phyloP scores from a whole-genome alignment of 2,888 invertebrate species.

The Drosophila putrida region DNA sequence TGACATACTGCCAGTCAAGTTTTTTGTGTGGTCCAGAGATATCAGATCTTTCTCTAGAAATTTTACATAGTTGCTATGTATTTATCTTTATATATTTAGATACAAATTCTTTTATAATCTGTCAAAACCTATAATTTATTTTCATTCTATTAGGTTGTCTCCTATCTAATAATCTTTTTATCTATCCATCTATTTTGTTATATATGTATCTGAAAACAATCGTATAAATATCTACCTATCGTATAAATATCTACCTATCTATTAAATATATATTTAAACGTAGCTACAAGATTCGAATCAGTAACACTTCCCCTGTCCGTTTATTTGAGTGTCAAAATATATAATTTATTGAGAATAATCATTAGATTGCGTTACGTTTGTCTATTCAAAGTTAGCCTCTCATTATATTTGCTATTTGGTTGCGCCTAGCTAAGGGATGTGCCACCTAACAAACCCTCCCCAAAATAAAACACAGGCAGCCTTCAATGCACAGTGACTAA shows the following conservation, averaged over 20 bases:
- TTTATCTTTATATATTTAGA: conserved; percentile 5
- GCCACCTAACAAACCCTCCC: conserved; percentile 16
- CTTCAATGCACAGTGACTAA: conserved; percentile 71
- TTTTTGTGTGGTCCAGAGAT: conserved; percentile 55
- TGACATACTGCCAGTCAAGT: conserved; percentile 39
- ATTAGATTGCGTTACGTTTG: conserved; percentile 60
- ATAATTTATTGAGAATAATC: conserved; percentile 78
- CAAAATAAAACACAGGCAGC: not conserved
- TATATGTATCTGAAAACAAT: not conserved
- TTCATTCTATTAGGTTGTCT: no score
- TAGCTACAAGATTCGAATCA: conserved; percentile 43
- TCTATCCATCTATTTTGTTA: conserved; percentile 1
- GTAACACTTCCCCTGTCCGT: not conserved
- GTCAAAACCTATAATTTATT: no score
- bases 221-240: not conserved
- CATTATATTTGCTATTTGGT: conserved; percentile 55
- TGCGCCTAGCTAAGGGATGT: conserved; percentile 14
- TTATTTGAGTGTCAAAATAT: conserved; percentile 70
- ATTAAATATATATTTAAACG: not conserved
- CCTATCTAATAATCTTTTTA: not conserved
- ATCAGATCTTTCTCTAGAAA: conserved; percentile 37
- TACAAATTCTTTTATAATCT: not conserved
- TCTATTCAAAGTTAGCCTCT: conserved; percentile 77
- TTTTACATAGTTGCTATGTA: not conserved
- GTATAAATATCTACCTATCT: not conserved